Evolutionary conservation across 2,888 invertebrate species (phyloP), one percentile per base, ranked within the genome.

Genomic region (Leucophenga maculata): DNA sequence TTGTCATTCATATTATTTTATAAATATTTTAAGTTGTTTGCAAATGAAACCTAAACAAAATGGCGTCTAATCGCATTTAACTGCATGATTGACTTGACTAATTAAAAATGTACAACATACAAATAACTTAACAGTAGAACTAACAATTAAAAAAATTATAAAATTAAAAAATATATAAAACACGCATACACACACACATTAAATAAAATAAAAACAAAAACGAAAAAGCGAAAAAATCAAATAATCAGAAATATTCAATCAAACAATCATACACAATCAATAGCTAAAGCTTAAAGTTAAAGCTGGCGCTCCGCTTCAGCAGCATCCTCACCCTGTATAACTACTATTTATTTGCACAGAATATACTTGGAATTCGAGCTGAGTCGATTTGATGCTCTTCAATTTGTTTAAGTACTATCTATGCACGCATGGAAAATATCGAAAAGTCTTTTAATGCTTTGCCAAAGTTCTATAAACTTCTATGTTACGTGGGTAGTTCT

Each of bases 1-100:
- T 64, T 64, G 62, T 64, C 62, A 64, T 64, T 31, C 46, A 46
- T 46, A 46, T 62, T 46, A 46, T 62, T 57, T 31, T 57, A 57
- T 57, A 57, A 57, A 60, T 60, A 60, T 32, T 60, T 16, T 39
- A 39, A 18, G 11, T 9, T 26, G 26, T 60, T 16, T 32, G 6
- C 39, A n/a, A n/a, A 16, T 39, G 4, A 39, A 32, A 39, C 16
- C 16, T 39, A 54, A 18, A 31, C 31, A 20, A 32, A 18, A 9
- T 39, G 22, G 22, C 32, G 16, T 32, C 16, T 60, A 39, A 16
- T 11, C 20, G 20, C 16, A 16, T 39, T 26, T 18, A 1, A 9
- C n/a, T 22, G 44, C 44, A n/a, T 55, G 26, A 55, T 11, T 22
- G 26, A 55, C 20, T 55, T 22, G 14, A 55, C 18, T 52, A 52